Conservation (phyloP, 2,888 invertebrate species). For the Drosophila kambysellisi region DNA sequence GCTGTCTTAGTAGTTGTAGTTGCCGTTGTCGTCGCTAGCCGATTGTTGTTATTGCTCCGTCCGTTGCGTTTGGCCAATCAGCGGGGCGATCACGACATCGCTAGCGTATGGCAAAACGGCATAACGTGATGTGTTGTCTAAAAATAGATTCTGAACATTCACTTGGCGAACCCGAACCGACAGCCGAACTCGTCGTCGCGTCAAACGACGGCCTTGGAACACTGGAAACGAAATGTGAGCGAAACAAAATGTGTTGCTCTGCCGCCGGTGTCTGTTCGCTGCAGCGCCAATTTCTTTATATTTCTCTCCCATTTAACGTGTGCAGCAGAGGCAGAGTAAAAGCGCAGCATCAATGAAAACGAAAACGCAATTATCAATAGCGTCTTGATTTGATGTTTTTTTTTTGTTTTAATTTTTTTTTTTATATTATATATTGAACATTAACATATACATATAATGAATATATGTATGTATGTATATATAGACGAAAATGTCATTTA, state of each 20-base stretch:
- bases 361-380: slow-evolving; percentile 24
- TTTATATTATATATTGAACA: slow-evolving; percentile 10
- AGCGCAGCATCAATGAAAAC: slow-evolving; percentile 55
- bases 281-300: slow-evolving; percentile 30
- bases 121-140: slow-evolving; percentile 62
- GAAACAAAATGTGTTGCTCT: slow-evolving; percentile 35
- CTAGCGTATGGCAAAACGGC: slow-evolving; percentile 46
- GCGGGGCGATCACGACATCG: slow-evolving; percentile 58
- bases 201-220: slow-evolving; percentile 59
- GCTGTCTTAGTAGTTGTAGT: slow-evolving; percentile 53
- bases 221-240: slow-evolving; percentile 51
- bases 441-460: background rate
- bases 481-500: background rate
- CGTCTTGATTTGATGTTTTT: slow-evolving; percentile 1
- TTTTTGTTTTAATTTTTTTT: background rate
- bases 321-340: slow-evolving; percentile 27
- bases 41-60: slow-evolving; percentile 44
- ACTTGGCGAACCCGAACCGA: slow-evolving; percentile 55
- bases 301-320: slow-evolving; percentile 2
- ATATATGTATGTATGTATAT: background rate
- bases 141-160: slow-evolving; percentile 69
- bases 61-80: slow-evolving; percentile 53
- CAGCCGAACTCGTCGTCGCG: slow-evolving; percentile 42
- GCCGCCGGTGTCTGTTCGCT: slow-evolving; percentile 46
- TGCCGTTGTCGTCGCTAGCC: slow-evolving; percentile 38